Base-by-base conservation (phyloP, 2,797 vertebrate species). In the Ctenopoma multispine region DNA sequence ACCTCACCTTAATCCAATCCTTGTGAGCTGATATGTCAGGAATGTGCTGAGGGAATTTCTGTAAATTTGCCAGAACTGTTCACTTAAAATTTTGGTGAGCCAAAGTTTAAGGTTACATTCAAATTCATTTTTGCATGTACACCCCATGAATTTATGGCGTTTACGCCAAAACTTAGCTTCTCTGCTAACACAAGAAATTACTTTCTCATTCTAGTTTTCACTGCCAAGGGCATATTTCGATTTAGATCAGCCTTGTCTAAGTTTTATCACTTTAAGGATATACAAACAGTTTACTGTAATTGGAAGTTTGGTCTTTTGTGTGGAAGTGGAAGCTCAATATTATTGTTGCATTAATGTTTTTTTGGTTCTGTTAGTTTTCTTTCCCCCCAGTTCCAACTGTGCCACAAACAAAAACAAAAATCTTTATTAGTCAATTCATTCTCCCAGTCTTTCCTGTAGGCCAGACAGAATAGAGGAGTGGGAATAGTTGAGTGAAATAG, bases 261-360 rank as follows among this genome's bases (percentile, higher is more conserved):
- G 12, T 51, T 7, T 24, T 4, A 51, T 66, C 18, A 58, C 36
- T 49, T 67, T 71, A 31, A 1, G 7, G 21, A 29, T 15, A 51
- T 65, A 9, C 0, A 49, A 47, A 54, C 50, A 41, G 2, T 50
- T 56, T 1, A 11, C 7, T 17, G 7, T 36, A 54, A 64, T 14
- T 63, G n/a, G 15, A 66, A 59, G 20, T 63, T 65, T 54, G 54
- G 46, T 47, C 38, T 14, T 40, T 62, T 67, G 7, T 59, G 58
- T 40, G 20, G n/a, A 50, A 50, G 21, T 17, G 24, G 24, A 43
- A 53, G 34, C 48, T 63, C 7, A 14, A 48, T 38, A 0, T 41
- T 7, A 47, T 17, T 49, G 31, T 29, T 59, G 27, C 5, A 15
- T 13, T 48, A 5, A 20, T 21, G 4, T 4, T 49, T 67, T 10